These are phyloP conservation scores for Gallinago media DNA, from an alignment of 2,113 vertebrate genomes.

Conservation along the genomic window DNA sequence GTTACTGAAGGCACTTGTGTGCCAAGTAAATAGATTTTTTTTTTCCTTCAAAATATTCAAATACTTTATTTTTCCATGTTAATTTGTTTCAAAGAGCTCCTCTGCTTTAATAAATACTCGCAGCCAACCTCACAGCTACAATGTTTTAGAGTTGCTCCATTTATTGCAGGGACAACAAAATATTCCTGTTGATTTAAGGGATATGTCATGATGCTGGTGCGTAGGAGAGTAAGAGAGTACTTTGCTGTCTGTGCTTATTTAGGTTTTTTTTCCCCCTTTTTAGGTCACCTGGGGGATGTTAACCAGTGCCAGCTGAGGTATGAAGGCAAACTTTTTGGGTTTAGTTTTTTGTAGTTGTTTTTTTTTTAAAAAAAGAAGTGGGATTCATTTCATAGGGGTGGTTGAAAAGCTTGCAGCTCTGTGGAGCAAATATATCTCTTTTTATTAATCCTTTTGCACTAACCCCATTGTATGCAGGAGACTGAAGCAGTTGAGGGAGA, in stretches of 20 bases:
- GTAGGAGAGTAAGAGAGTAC: neutral
- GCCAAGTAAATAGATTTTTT: neutral
- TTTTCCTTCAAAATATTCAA: neutral
- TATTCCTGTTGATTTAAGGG: neutral
- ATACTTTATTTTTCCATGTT: neutral
- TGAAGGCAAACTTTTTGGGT: neutral
- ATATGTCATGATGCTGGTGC: neutral
- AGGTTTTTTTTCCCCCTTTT: neutral
- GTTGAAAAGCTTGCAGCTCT: neutral
- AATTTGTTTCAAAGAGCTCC: neutral
- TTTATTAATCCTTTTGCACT: neutral
- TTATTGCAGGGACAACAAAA: neutral
- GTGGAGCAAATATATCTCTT: fast-evolving
- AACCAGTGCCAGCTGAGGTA: neutral
- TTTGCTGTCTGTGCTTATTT: neutral
- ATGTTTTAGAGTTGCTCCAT: neutral
- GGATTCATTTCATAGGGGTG: neutral
- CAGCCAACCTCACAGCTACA: neutral
- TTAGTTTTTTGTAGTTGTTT: no score
- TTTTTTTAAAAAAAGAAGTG: neutral
- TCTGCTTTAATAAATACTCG: neutral
- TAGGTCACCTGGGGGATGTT: neutral
- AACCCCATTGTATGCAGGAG: neutral
- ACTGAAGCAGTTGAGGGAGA: fast-evolving
- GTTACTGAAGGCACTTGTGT: neutral